Evolutionary conservation across 2,797 vertebrate genomes (phyloP).

Genomic region (Apogon hyalosoma): DNA sequence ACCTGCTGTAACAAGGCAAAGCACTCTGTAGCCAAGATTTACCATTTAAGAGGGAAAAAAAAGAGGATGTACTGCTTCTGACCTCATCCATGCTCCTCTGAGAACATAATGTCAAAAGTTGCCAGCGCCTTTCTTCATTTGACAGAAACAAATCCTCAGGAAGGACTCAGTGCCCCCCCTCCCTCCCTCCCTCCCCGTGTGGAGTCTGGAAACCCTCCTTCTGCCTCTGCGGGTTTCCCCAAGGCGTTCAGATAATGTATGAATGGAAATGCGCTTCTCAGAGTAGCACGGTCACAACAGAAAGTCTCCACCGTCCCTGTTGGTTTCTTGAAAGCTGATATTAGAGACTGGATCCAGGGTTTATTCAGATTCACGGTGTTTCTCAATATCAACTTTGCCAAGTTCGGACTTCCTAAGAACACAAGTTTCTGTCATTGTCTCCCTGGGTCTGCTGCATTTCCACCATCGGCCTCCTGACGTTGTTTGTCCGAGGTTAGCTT

Average conservation of each 20-base stretch:
- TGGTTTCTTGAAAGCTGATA: too few relatives aligned
- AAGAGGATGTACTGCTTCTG: slow-evolving; percentile 58
- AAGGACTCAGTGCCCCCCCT: slow-evolving; percentile 43
- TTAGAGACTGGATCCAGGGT: too few relatives aligned
- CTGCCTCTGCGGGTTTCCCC: slow-evolving; percentile 26
- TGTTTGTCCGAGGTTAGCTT: too few relatives aligned
- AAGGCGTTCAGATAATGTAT: slow-evolving; percentile 23
- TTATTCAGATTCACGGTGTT: too few relatives aligned
- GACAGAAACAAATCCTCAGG: slow-evolving; percentile 73
- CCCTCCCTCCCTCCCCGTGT: slow-evolving; percentile 31
- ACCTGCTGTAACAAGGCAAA: slow-evolving; percentile 12
- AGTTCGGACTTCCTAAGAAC: too few relatives aligned
- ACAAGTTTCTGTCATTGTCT: too few relatives aligned
- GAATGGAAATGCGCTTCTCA: slow-evolving; percentile 28
- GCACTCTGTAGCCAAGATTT: slow-evolving; percentile 16
- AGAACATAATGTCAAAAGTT: slow-evolving; percentile 72
- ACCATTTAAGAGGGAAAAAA: not conserved
- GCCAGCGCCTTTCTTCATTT: slow-evolving; percentile 61
- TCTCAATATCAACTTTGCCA: too few relatives aligned
- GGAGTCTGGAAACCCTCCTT: slow-evolving; percentile 22
- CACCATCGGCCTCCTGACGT: too few relatives aligned
- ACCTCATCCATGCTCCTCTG: slow-evolving; percentile 62
- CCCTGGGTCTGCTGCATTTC: too few relatives aligned
- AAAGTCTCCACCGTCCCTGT: not conserved
- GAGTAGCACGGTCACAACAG: slow-evolving; percentile 4